Evolutionary conservation across 2,888 invertebrate genomes (phyloP).

Genomic region (Eledona agricola): DNA sequence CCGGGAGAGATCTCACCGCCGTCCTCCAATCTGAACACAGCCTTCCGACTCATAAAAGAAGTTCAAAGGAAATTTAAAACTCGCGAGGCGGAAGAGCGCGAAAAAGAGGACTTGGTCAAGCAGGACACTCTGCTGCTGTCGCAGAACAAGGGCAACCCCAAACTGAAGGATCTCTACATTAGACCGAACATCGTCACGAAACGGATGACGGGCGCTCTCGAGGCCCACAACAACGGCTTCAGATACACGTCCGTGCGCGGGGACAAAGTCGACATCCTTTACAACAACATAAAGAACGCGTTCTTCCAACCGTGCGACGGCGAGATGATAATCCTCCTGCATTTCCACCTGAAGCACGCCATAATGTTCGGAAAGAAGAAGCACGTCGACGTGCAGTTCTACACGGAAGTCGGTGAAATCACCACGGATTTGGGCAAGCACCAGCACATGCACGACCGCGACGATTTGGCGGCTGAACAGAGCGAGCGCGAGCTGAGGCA

Average conservation of each 20-base stretch:
- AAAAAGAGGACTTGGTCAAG: constrained; percentile 98
- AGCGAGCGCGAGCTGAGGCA: constrained; percentile 96
- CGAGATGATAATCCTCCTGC: constrained; percentile 97
- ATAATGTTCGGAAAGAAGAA: constrained; percentile 99
- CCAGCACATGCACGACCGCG: constrained; percentile 99
- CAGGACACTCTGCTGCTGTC: constrained; percentile 95
- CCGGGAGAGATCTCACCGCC: constrained; percentile 95
- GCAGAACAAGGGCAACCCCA: constrained; percentile 96
- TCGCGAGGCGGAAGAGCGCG: constrained; percentile 96
- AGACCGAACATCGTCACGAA: constrained; percentile 98
- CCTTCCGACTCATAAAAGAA: constrained; percentile 97
- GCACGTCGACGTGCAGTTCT: constrained; percentile 98
- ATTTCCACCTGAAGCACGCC: constrained; percentile 98
- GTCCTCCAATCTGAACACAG: constrained; percentile 94
- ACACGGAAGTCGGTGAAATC: constrained; percentile 99
- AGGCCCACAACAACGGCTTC: constrained; percentile 96
- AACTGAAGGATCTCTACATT: constrained; percentile 96
- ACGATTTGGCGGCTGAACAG: constrained; percentile 98
- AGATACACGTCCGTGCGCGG: constrained; percentile 97
- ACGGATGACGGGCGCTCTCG: constrained; percentile 91
- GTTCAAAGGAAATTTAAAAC: constrained; percentile 97
- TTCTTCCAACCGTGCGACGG: constrained; percentile 99
- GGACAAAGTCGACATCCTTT: constrained; percentile 98
- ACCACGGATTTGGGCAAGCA: constrained; percentile 99
- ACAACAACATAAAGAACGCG: constrained; percentile 99